A percentile compares a stretch with the other conserved stretches of the same genome.
These are phyloP conservation scores for Torymus tubicola DNA, from an alignment of 2,888 invertebrate species.

Conservation along the genomic window DNA sequence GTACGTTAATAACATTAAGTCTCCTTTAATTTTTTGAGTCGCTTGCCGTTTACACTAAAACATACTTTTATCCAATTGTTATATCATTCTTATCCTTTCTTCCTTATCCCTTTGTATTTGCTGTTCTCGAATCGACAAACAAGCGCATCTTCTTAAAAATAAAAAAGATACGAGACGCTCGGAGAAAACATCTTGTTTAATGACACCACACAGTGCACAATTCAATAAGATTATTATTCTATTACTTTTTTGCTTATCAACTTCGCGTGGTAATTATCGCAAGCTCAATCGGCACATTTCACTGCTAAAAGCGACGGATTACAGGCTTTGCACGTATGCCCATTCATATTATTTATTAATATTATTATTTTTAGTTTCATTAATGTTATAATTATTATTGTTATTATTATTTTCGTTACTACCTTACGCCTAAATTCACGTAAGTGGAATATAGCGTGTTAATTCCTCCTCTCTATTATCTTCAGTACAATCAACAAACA, in stretches of 20 bases:
- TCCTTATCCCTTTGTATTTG: background rate
- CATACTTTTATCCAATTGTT: conserved; percentile 4
- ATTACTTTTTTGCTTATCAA: conserved; percentile 43
- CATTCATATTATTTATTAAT: conserved; percentile 34
- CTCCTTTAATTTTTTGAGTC: too few relatives aligned
- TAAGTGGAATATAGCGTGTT: conserved; percentile 51
- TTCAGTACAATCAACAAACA: conserved; percentile 24
- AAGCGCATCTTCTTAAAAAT: conserved; percentile 30
- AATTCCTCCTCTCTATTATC: conserved; percentile 46
- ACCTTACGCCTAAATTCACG: conserved; percentile 41
- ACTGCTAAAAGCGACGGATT: conserved; percentile 43
- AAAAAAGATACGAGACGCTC: conserved; percentile 42
- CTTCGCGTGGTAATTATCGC: conserved; percentile 39
- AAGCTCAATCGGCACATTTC: conserved; percentile 48
- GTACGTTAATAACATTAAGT: conserved; percentile 7
- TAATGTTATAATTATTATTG: conserved; percentile 44
- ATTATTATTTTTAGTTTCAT: conserved; percentile 33
- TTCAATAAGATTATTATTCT: conserved; percentile 34
- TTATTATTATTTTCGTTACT: conserved; percentile 46
- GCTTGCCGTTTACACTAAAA: conserved; percentile 8
- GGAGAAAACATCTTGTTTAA: conserved; percentile 25
- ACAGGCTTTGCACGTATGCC: conserved; percentile 45
- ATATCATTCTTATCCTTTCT: background rate
- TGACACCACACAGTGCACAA: conserved; percentile 23
- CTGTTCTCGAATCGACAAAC: conserved; percentile 11